Base-by-base conservation (phyloP, 1,140 invertebrate genomes). In the Battus philenor region DNA sequence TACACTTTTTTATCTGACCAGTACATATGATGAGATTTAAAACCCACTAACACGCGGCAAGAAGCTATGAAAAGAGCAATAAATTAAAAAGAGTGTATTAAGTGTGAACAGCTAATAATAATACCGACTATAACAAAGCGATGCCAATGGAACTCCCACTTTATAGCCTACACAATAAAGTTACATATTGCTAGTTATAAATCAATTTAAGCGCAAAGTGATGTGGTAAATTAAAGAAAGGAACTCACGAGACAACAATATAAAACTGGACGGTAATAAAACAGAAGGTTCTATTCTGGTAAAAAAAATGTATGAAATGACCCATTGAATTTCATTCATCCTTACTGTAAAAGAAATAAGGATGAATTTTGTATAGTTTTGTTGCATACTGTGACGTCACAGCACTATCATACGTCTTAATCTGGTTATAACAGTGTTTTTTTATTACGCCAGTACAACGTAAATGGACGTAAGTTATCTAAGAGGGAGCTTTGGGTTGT, bases 181-280 rank as follows among this genome's bases (percentile, higher is more conserved):
- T 41, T 31, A 3, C 54, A 39, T 17, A 31, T 47, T 5, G 11
- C 8, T 15, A 4, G 9, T 1, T 12, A 8, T 10, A 51, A 36
- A 50, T 20, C 7, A 11, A 18, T 24, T 29, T 36, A 6, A 16
- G 38, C 10, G 44, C 44, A 55, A 55, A 51, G 32, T 45, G 50
- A 53, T 36, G 24, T 59, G 57, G 54, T 63, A 54, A 61, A 51
- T 56, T 68, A 58, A 51, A 66, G 59, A 45, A 50, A 56, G 56
- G 39, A 57, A 66, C 50, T 59, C 54, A 61, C 54, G 61, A 54
- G 51, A 63, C 64, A 48, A 62, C 67, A 62, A 64, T 65, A 64
- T 68, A 59, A 68, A 71, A 62, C 55, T 60, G 59, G 58, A 59
- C 63, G 49, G 57, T 52, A 65, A 67, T 72, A 72, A 72, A 69